A percentile compares a stretch with the other conserved stretches of the same genome.
Conservation (phyloP, 2,797 vertebrate genomes). For the Gadopsis marmoratus region DNA sequence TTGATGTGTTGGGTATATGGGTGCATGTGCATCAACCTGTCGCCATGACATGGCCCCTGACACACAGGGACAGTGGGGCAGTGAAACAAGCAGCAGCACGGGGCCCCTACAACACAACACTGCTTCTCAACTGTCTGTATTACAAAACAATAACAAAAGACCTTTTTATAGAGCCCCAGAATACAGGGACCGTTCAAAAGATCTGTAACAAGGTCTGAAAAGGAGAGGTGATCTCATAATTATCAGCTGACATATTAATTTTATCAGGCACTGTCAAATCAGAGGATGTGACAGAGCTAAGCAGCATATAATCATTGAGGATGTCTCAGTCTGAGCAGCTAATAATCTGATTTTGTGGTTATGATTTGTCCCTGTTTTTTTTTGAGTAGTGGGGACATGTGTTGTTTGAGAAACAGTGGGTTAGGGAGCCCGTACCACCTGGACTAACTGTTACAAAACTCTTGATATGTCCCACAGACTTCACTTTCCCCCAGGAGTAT, state of each 20-base stretch:
- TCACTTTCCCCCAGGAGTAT: slow-evolving; percentile 79
- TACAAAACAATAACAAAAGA: slow-evolving; percentile 22
- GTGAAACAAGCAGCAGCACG: slow-evolving; percentile 83
- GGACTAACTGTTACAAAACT: slow-evolving; percentile 78
- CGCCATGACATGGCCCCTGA: slow-evolving; percentile 82
- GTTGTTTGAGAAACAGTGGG: slow-evolving; percentile 70
- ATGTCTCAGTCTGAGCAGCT: background rate
- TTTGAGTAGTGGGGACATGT: background rate
- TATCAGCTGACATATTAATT: slow-evolving; percentile 10
- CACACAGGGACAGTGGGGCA: slow-evolving; percentile 86
- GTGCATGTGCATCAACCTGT: slow-evolving; percentile 55
- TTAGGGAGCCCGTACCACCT: slow-evolving; percentile 81
- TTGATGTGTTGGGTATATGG: slow-evolving; percentile 23
- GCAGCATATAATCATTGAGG: background rate
- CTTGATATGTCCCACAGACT: slow-evolving; percentile 65
- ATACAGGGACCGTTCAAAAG: slow-evolving; percentile 15
- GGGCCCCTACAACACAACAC: slow-evolving; percentile 76
- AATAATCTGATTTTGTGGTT: background rate
- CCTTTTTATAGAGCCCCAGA: slow-evolving; percentile 1
- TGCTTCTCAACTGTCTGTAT: slow-evolving; percentile 59
- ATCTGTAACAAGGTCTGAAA: slow-evolving; percentile 10
- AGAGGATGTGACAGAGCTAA: background rate
- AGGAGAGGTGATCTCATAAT: slow-evolving; percentile 35
- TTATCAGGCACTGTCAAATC: slow-evolving; percentile 7
- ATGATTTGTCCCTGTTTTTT: background rate